These are phyloP conservation scores for Melikaiella ostensackeni DNA, from an alignment of 2,888 invertebrate genomes.

Conservation along the genomic window DNA sequence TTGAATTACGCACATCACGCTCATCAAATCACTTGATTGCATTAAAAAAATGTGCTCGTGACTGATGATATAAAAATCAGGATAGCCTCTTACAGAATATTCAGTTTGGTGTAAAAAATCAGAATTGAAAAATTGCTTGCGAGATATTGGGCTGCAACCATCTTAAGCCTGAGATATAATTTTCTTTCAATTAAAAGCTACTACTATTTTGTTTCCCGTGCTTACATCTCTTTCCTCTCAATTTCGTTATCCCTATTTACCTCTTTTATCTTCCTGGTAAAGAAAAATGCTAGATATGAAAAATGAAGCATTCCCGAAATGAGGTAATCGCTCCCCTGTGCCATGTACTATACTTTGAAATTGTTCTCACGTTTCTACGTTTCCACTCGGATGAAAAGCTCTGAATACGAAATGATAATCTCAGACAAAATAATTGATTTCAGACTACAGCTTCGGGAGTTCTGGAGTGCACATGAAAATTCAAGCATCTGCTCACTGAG, in stretches of 20 bases:
- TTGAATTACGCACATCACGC: too few species aligned
- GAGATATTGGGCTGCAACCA: too few species aligned
- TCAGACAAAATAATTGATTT: constrained; percentile 24
- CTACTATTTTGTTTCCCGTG: background rate
- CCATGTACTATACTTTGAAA: background rate
- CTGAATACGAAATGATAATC: constrained; percentile 4
- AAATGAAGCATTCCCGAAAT: background rate
- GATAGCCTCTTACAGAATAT: too few species aligned
- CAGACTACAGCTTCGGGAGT: background rate
- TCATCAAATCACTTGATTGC: too few species aligned
- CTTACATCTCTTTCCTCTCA: background rate
- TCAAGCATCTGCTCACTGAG: constrained; percentile 10
- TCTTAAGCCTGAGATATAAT: too few species aligned
- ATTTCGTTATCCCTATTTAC: too few species aligned
- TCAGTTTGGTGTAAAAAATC: too few species aligned
- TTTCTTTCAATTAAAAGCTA: background rate
- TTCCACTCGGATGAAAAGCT: background rate
- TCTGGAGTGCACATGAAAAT: constrained; percentile 17
- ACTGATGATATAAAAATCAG: too few species aligned
- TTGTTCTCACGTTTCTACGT: background rate
- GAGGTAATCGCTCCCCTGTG: background rate
- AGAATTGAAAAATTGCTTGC: too few species aligned
- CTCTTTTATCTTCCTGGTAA: background rate
- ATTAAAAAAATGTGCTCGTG: too few species aligned
- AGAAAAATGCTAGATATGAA: background rate